phyloP scores from a whole-genome alignment of 2,797 vertebrate genomes.

The Sebastes elongatus region DNA sequence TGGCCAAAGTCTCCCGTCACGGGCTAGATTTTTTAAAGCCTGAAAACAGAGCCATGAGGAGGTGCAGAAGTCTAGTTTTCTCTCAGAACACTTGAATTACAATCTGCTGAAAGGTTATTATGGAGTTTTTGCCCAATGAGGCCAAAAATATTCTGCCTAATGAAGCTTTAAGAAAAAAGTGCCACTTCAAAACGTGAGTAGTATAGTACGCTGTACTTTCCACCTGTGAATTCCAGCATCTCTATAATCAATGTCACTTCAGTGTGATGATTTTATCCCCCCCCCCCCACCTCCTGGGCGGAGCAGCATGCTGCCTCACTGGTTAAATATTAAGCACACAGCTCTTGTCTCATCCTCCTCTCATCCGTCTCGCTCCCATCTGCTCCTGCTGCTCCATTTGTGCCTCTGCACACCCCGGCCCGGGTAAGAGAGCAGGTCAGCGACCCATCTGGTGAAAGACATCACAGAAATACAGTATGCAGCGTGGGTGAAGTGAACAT shows the following conservation, averaged over 20 bases:
- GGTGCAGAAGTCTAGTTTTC: too few relatives aligned
- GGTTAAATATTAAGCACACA: conserved; percentile 79
- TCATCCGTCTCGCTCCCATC: conserved; percentile 63
- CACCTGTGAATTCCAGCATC: conserved; percentile 30
- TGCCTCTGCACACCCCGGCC: conserved; percentile 56
- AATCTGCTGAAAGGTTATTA: too few relatives aligned
- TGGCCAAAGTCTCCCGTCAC: too few relatives aligned
- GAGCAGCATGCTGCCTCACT: conserved; percentile 50
- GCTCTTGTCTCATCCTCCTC: conserved; percentile 53
- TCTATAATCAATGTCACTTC: conserved; percentile 42
- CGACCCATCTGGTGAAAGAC: conserved; percentile 73
- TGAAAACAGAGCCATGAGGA: too few relatives aligned
- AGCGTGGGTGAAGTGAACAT: conserved; percentile 33
- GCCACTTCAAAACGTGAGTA: neutral
- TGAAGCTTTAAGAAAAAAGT: neutral
- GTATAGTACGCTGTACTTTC: neutral
- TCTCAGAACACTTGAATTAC: too few relatives aligned
- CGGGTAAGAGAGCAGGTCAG: conserved; percentile 56
- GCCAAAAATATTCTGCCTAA: too few relatives aligned
- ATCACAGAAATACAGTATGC: conserved; percentile 49
- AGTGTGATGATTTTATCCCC: conserved; percentile 36
- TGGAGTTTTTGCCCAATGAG: too few relatives aligned
- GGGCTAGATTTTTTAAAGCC: too few relatives aligned
- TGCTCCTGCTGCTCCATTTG: conserved; percentile 69
- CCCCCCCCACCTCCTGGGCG: neutral